These are phyloP conservation scores for Hucho hucho DNA, from an alignment of 2,113 vertebrate genomes.

Conservation along the genomic window DNA sequence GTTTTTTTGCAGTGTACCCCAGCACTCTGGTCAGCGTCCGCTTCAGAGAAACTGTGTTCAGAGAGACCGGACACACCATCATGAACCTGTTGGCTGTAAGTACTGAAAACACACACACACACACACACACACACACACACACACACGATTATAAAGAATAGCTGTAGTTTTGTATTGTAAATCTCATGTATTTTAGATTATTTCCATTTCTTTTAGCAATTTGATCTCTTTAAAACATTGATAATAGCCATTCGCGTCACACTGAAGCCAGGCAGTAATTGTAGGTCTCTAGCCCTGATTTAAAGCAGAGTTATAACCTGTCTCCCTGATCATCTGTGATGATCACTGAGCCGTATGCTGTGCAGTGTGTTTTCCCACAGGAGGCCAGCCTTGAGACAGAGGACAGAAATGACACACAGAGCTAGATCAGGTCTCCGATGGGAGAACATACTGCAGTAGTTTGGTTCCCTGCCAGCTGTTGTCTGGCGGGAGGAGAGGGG, in stretches of 20 bases:
- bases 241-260: no score
- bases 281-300: no score
- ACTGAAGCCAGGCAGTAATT: no score
- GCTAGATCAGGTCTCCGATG: neutral
- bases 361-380: neutral
- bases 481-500: neutral
- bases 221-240: no score
- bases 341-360: neutral
- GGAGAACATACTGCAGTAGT: neutral
- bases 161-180: no score
- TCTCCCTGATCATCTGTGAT: no score
- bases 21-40: constrained; percentile 80
- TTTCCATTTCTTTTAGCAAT: no score
- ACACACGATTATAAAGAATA: no score
- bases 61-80: constrained; percentile 90
- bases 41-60: constrained; percentile 83
- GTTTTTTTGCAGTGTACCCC: constrained; percentile 80
- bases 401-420: neutral
- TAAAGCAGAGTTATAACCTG: no score
- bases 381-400: neutral
- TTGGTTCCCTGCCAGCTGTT: neutral
- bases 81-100: constrained; percentile 94
- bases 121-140: no score
- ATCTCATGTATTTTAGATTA: no score
- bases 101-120: constrained; percentile 33